Base-by-base conservation (phyloP, 2,113 vertebrate genomes). In the Dromiciops gliroides region DNA sequence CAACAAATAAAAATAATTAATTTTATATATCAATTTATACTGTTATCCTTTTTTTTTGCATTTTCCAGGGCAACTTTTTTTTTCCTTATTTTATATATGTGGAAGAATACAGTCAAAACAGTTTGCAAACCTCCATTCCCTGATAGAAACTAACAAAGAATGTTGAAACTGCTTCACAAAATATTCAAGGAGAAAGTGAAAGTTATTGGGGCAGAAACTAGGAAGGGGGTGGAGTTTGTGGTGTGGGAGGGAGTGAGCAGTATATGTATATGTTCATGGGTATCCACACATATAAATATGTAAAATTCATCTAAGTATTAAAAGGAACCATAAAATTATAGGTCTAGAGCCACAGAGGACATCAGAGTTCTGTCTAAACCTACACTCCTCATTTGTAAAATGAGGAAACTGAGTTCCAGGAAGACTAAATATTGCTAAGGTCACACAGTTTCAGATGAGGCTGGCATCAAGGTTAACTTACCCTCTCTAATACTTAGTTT, bases 31-130 rank as follows among this genome's bases (percentile, higher is more conserved):
- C 26, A 44, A 95, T 95, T 91, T 90, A 22, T 91, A 52, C 16
- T 52, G 23, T n/a, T 37, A 19, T 1, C 8, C n/a, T 28, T 93
- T 94, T 93, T 44, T 24, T n/a, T 75, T 51, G 3, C n/a, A 94
- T 92, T 89, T 90, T 67, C 50, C 96, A 89, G 6, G 89, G 90
- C 44, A 24, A 90, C 52, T 25, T 89, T 95, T 97, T 93, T 52
- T 49, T 7, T 90, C 90, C 11, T 51, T 49, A 90, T 94, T 93
- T 51, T 56, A 91, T 50, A 90, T 75, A 26, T 22, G 0, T 89
- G 51, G 37, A 47, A 56, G 6, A 90, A n/a, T 14, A 2, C 4
- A 94, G 47, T 83, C n/a, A 49, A n/a, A 50, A 22, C n/a, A n/a
- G 9, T 11, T 22, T 89, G 83, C 89, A 93, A 92, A 44, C 26